Conservation (phyloP, 2,113 vertebrate species). For the Tylochromis polylepis region DNA sequence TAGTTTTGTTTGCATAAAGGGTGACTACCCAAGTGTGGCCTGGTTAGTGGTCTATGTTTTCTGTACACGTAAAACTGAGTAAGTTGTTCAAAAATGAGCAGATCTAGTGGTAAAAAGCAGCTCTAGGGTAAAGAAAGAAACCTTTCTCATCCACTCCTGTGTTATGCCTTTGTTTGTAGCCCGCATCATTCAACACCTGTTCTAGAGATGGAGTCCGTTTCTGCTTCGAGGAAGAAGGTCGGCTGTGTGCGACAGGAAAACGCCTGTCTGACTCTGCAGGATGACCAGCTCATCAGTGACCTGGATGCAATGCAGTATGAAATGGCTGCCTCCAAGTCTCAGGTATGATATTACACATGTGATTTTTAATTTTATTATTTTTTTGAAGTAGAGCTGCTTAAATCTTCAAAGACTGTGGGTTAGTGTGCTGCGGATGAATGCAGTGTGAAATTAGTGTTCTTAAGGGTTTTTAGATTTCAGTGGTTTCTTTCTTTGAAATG, state of each 20-base stretch:
- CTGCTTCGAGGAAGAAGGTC: conserved; percentile 69
- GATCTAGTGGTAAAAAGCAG: not conserved
- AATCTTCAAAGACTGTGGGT: not conserved
- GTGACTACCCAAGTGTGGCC: not conserved
- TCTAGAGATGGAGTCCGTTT: conserved; percentile 69
- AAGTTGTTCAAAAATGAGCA: not conserved
- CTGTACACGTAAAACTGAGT: not conserved
- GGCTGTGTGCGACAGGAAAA: conserved; percentile 80
- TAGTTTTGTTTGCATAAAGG: not conserved
- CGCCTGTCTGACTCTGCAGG: conserved; percentile 75
- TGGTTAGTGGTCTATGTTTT: not conserved
- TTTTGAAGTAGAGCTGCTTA: not conserved
- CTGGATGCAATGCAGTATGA: conserved; percentile 79
- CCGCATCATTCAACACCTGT: not conserved
- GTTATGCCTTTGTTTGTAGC: not conserved
- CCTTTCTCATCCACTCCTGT: not conserved
- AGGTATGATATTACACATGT: conserved; percentile 57
- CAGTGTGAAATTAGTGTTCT: not conserved
- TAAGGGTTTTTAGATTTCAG: not conserved
- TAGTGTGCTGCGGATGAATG: not conserved
- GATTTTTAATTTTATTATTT: accelerated
- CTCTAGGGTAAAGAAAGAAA: accelerated
- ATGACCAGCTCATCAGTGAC: conserved; percentile 75
- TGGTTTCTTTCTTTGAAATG: not conserved
- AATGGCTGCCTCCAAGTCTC: conserved; percentile 70